phyloP scores from a whole-genome alignment of 2,797 vertebrate genomes.

The Cottoperca gobio region DNA sequence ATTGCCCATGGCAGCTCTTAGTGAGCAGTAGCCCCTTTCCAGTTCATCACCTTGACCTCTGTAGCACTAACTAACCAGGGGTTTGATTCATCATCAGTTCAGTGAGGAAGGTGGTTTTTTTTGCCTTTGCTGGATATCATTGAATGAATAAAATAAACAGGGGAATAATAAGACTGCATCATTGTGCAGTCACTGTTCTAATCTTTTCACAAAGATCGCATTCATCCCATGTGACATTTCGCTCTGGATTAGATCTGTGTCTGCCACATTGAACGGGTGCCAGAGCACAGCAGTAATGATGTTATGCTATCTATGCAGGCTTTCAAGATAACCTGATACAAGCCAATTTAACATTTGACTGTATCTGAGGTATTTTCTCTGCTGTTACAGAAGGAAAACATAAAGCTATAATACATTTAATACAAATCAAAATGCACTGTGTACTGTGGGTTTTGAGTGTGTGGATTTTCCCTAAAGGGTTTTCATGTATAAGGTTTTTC shows the following conservation, averaged over 20 bases:
- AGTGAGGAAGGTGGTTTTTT: neutral
- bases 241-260: conserved; percentile 35
- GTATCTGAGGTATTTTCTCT: neutral
- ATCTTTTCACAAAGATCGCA: conserved; percentile 14
- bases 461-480: neutral
- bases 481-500: neutral
- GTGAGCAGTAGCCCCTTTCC: conserved; percentile 62
- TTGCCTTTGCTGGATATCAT: neutral
- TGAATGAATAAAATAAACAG: neutral
- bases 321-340: conserved; percentile 13
- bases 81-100: conserved; percentile 15
- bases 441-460: neutral
- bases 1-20: conserved; percentile 67
- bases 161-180: neutral
- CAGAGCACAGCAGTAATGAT: conserved; percentile 16
- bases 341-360: neutral
- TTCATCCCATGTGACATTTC: conserved; percentile 22
- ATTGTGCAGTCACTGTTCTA: conserved; percentile 7
- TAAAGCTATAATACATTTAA: neutral
- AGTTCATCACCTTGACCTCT: conserved; percentile 70
- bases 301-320: neutral
- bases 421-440: neutral
- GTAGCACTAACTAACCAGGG: conserved; percentile 25
- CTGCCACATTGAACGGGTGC: conserved; percentile 19
- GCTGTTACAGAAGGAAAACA: neutral